phyloP scores from a whole-genome alignment of 2,888 invertebrate species.

The Prenolepis imparis region DNA sequence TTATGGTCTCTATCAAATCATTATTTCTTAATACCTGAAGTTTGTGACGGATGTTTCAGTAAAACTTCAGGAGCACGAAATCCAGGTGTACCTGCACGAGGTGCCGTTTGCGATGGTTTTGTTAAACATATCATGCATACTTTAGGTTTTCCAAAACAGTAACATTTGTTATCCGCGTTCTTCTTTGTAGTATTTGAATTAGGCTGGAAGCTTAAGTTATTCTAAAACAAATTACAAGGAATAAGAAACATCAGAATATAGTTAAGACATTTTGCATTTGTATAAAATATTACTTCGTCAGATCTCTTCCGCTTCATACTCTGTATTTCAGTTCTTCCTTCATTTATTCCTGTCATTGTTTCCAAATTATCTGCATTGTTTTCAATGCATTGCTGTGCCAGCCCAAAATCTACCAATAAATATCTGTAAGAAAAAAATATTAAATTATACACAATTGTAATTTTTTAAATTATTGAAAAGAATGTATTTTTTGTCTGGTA shows the following conservation, averaged over 20 bases:
- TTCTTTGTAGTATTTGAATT: slow-evolving; percentile 68
- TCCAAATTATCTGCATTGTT: slow-evolving; percentile 79
- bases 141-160: slow-evolving; percentile 90
- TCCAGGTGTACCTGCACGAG: slow-evolving; percentile 96
- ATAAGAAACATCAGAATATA: slow-evolving; percentile 5
- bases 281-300: slow-evolving; percentile 76
- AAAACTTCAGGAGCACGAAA: slow-evolving; percentile 95
- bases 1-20: background rate
- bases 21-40: slow-evolving; percentile 88
- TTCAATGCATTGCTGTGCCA: slow-evolving; percentile 90
- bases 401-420: slow-evolving; percentile 95
- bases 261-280: slow-evolving; percentile 6
- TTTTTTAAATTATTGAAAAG: background rate
- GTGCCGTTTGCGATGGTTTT: slow-evolving; percentile 90
- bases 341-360: slow-evolving; percentile 59
- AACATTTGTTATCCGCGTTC: slow-evolving; percentile 87
- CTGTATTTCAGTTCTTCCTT: slow-evolving; percentile 50
- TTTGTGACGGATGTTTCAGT: slow-evolving; percentile 92
- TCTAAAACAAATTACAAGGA: slow-evolving; percentile 65
- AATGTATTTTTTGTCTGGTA: background rate
- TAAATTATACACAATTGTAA: background rate
- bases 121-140: slow-evolving; percentile 90
- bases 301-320: slow-evolving; percentile 77
- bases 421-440: slow-evolving; percentile 87
- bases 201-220: slow-evolving; percentile 70